Conservation (phyloP, 2,888 invertebrate species). For the Lordiphosa andalusiaca region DNA sequence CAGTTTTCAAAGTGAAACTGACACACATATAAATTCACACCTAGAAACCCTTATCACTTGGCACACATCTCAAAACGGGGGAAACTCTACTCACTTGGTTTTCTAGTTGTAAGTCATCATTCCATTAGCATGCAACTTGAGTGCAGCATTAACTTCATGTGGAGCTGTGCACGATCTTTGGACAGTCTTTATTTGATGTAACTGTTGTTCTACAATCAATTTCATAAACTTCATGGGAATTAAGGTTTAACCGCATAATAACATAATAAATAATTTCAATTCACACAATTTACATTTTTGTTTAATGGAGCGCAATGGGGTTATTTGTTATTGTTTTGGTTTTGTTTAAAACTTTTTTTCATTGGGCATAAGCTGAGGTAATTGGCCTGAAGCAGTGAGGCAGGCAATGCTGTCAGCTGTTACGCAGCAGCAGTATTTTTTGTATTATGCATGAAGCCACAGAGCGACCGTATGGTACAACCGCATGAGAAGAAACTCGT, state of each 20-base stretch:
- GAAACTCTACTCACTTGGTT: constrained; percentile 19
- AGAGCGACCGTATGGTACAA: constrained; percentile 7
- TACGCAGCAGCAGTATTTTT: background rate
- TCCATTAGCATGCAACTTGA: constrained; percentile 44
- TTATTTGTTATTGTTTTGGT: constrained; percentile 8
- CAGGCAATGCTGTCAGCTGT: background rate
- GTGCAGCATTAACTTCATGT: constrained; percentile 39
- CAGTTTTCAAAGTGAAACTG: constrained; percentile 1
- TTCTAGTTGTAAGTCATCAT: constrained; percentile 25
- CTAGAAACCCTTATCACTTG: constrained; percentile 16
- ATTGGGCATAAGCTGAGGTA: constrained; percentile 10
- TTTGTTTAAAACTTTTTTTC: constrained; percentile 3
- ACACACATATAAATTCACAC: constrained; percentile 9
- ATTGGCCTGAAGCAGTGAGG: constrained; percentile 5
- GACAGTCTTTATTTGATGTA: constrained; percentile 10
- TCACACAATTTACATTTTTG: constrained; percentile 21
- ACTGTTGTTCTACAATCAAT: constrained; percentile 47
- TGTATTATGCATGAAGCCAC: constrained; percentile 17
- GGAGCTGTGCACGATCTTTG: constrained; percentile 22
- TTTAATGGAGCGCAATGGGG: constrained; percentile 36
- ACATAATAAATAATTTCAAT: background rate
- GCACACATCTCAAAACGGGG: constrained; percentile 2
- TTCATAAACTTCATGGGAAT: constrained; percentile 25
- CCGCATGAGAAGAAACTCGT: constrained; percentile 58
- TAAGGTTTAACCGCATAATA: constrained; percentile 5